These are phyloP conservation scores for Ctenopoma kingsleyae DNA, from an alignment of 2,797 vertebrate genomes.

Conservation along the genomic window DNA sequence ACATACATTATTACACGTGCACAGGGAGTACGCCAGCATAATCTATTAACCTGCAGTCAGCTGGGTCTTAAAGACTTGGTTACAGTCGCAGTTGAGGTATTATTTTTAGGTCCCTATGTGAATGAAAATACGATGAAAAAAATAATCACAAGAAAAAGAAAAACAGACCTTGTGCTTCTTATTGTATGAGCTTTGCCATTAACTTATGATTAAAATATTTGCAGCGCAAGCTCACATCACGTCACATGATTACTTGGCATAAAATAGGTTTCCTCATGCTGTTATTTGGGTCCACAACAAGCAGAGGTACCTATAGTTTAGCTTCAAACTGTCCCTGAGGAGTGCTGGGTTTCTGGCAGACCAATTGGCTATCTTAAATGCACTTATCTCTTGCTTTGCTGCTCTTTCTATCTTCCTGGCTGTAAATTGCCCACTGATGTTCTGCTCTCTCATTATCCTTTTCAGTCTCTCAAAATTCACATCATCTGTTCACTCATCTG, in stretches of 20 bases:
- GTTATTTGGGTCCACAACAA: constrained; percentile 30
- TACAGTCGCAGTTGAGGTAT: background rate
- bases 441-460: constrained; percentile 31
- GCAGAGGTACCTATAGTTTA: constrained; percentile 27
- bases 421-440: constrained; percentile 45
- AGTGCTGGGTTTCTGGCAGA: constrained; percentile 30
- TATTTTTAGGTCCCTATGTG: background rate
- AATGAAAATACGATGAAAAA: too few relatives aligned
- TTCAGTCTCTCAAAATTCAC: constrained; percentile 27
- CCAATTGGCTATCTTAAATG: constrained; percentile 25
- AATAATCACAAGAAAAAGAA: too few relatives aligned
- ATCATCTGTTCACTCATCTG: constrained; percentile 26
- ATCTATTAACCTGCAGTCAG: too few relatives aligned
- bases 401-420: constrained; percentile 3
- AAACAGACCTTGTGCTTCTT: too few relatives aligned
- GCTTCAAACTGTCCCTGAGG: constrained; percentile 35
- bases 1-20: too few relatives aligned
- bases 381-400: constrained; percentile 30
- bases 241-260: constrained; percentile 32
- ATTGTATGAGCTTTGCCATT: too few relatives aligned
- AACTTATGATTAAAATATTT: too few relatives aligned
- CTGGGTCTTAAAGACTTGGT: background rate
- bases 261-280: constrained; percentile 60
- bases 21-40: too few relatives aligned
- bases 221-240: background rate